Percentiles rank a stretch among this genome's conserved stretches.
These are phyloP conservation scores for Drosophila meridionalis DNA, from an alignment of 2,888 invertebrate genomes.

Conservation along the genomic window DNA sequence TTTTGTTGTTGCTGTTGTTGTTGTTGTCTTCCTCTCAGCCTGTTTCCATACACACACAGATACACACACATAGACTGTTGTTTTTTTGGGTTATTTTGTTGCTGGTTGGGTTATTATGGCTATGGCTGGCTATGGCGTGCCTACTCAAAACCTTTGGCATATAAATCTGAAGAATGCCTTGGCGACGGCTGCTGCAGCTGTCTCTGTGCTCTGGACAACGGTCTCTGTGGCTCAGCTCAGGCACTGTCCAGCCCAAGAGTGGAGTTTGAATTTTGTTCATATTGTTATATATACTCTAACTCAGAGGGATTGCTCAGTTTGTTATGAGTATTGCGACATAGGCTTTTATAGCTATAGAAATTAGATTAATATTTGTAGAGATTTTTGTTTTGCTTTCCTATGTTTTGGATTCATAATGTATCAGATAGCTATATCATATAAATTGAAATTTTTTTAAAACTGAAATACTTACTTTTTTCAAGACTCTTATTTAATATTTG, in stretches of 20 bases:
- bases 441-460: too few relatives aligned
- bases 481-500: too few relatives aligned
- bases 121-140: slow-evolving; percentile 61
- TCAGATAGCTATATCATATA: not conserved
- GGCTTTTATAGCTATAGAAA: not conserved
- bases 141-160: slow-evolving; percentile 72
- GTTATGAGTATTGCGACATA: not conserved
- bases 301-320: not conserved
- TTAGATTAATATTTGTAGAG: not conserved
- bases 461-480: too few relatives aligned
- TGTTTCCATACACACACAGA: slow-evolving; percentile 56
- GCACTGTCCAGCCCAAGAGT: slow-evolving; percentile 8
- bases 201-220: slow-evolving; percentile 26
- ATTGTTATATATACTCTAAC: slow-evolving; percentile 6
- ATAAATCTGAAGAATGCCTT: slow-evolving; percentile 79
- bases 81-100: slow-evolving; percentile 69
- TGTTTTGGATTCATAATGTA: not conserved
- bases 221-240: slow-evolving; percentile 14
- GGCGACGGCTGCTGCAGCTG: slow-evolving; percentile 49
- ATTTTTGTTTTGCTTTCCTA: not conserved
- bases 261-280: slow-evolving; percentile 16
- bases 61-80: slow-evolving; percentile 35
- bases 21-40: slow-evolving; percentile 40
- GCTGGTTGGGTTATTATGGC: slow-evolving; percentile 58
- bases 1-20: slow-evolving; percentile 19